These are phyloP conservation scores for Falco peregrinus DNA, from an alignment of 2,797 vertebrate species.

Conservation along the genomic window DNA sequence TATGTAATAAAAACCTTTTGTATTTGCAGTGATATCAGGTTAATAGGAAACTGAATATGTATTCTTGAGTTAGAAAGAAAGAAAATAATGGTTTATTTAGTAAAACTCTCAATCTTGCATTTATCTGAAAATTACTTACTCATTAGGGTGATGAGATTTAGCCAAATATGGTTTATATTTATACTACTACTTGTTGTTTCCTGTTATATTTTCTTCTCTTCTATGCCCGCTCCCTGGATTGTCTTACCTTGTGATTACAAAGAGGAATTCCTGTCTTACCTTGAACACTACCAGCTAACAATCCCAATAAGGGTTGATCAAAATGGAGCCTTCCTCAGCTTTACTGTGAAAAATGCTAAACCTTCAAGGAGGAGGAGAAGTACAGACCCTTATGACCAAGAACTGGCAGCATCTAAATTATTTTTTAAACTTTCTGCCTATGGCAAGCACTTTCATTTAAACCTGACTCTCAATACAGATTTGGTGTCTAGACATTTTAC, in stretches of 20 bases:
- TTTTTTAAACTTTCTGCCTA: conserved; percentile 98
- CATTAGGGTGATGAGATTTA: conserved; percentile 33
- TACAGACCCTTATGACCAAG: conserved; percentile 80
- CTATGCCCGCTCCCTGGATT: conserved; percentile 75
- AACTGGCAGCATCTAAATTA: conserved; percentile 85
- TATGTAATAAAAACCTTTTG: not conserved
- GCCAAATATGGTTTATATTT: conserved; percentile 51
- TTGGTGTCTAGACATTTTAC: conserved; percentile 95
- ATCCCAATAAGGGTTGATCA: conserved; percentile 93
- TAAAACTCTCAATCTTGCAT: not conserved
- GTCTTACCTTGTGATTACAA: conserved; percentile 79
- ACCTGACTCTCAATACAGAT: conserved; percentile 94
- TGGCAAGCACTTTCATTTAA: conserved; percentile 98
- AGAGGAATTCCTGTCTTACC: conserved; percentile 99
- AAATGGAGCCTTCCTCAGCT: conserved; percentile 95
- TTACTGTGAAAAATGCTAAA: conserved; percentile 95
- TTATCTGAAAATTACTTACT: not conserved
- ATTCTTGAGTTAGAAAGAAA: not conserved
- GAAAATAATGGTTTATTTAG: not conserved
- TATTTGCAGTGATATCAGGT: not conserved
- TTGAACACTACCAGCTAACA: conserved; percentile 97
- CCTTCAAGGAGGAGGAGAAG: conserved; percentile 89
- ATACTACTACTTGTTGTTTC: conserved; percentile 73
- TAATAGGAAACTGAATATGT: not conserved
- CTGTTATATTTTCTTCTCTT: conserved; percentile 79